Conservation (phyloP, 2,888 invertebrate genomes). For the Coecobrya sp. region DNA sequence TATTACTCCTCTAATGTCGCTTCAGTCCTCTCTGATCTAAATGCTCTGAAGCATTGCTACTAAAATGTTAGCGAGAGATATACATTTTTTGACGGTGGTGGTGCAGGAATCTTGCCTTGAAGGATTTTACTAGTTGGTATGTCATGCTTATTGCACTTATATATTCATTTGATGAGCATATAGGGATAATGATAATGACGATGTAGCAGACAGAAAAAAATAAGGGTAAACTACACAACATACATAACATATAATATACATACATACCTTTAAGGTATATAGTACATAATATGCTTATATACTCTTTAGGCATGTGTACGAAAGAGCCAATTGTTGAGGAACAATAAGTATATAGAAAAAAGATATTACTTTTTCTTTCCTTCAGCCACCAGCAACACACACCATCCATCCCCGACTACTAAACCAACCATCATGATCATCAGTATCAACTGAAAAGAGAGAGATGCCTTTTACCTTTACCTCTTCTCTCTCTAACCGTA, state of each 20-base stretch:
- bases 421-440: not conserved
- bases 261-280: not conserved
- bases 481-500: constrained; percentile 43
- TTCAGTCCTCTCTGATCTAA: constrained; percentile 5
- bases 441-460: not conserved
- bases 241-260: not conserved
- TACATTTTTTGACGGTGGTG: constrained; percentile 1
- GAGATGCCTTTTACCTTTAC: constrained; percentile 21
- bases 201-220: constrained; percentile 25
- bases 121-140: constrained; percentile 66
- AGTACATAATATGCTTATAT: no score
- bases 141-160: constrained; percentile 42
- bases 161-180: constrained; percentile 49
- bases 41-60: not conserved
- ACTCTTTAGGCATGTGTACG: constrained; percentile 2
- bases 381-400: constrained; percentile 51
- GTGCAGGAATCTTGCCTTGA: constrained; percentile 75
- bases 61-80: not conserved
- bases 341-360: constrained; percentile 34
- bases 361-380: constrained; percentile 56
- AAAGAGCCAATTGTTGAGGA: constrained; percentile 38
- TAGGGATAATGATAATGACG: constrained; percentile 40
- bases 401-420: not conserved
- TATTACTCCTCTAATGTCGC: not conserved
- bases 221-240: constrained; percentile 11